Conservation (phyloP, 2,797 vertebrate species). For the Malurus leucopterus region DNA sequence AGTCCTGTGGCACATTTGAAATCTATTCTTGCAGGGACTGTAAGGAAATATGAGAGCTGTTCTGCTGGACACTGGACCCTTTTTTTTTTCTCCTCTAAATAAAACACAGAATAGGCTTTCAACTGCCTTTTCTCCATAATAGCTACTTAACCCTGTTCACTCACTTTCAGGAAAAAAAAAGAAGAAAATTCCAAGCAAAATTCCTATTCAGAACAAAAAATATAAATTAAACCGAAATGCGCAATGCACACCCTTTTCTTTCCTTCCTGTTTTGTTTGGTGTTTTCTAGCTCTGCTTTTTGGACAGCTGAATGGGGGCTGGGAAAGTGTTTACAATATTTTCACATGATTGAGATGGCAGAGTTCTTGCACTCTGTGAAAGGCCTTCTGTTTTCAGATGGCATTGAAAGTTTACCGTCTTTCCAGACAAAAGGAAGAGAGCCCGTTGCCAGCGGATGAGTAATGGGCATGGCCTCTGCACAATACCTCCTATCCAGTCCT, state of each 20-base stretch:
- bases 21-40: neutral
- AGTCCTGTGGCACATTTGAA: neutral
- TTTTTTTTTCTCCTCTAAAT: neutral
- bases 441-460: constrained; percentile 74
- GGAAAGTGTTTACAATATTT: constrained; percentile 78
- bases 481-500: constrained; percentile 74
- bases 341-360: constrained; percentile 75
- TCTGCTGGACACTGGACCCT: neutral
- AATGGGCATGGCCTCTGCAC: constrained; percentile 72
- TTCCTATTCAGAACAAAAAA: constrained; percentile 22
- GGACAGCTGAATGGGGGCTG: constrained; percentile 69
- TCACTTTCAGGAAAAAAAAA: neutral
- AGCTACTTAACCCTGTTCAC: constrained; percentile 1
- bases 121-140: neutral
- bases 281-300: constrained; percentile 59
- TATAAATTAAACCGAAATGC: constrained; percentile 26
- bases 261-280: constrained; percentile 50
- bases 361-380: constrained; percentile 69
- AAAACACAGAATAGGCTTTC: constrained; percentile 10
- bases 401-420: constrained; percentile 76
- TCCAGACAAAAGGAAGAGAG: constrained; percentile 76
- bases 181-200: constrained; percentile 8
- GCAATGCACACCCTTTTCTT: constrained; percentile 7
- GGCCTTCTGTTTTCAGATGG: constrained; percentile 76
- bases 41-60: constrained; percentile 23